phyloP scores from a whole-genome alignment of 2,113 vertebrate species.

The Nannospalax galili region DNA sequence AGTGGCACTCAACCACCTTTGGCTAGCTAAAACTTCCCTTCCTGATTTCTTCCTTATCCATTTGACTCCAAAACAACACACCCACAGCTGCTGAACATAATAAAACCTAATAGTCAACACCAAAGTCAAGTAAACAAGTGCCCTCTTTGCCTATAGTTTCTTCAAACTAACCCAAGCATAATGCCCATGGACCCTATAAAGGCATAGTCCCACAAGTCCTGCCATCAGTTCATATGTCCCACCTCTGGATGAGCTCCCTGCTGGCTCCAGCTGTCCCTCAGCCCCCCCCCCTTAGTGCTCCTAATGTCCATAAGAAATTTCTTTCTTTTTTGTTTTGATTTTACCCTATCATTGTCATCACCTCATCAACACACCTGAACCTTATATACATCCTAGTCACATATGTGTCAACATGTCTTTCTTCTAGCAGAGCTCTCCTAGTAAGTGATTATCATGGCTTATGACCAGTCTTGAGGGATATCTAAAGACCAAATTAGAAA shows the following conservation, averaged over 20 bases:
- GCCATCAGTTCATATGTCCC: background rate
- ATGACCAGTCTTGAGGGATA: background rate
- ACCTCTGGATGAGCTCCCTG: background rate
- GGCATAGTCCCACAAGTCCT: background rate
- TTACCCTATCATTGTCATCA: background rate
- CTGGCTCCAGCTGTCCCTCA: background rate
- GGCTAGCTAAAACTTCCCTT: background rate
- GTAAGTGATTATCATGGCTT: background rate
- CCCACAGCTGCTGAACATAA: background rate
- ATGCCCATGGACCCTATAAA: background rate
- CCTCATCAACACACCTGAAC: background rate
- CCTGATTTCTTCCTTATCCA: background rate
- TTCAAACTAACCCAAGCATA: background rate
- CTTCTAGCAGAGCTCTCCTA: background rate
- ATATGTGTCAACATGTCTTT: background rate
- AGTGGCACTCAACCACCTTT: background rate
- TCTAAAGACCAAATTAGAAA: background rate
- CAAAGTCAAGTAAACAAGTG: background rate
- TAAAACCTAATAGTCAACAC: background rate
- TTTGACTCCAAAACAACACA: background rate
- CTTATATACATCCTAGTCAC: background rate
- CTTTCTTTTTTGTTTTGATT: background rate
- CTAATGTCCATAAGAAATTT: background rate
- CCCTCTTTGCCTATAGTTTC: background rate
- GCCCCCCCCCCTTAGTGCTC: too few species aligned